Evolutionary conservation across 2,797 vertebrate genomes (phyloP).

Genomic region (Coregonus suidteri): DNA sequence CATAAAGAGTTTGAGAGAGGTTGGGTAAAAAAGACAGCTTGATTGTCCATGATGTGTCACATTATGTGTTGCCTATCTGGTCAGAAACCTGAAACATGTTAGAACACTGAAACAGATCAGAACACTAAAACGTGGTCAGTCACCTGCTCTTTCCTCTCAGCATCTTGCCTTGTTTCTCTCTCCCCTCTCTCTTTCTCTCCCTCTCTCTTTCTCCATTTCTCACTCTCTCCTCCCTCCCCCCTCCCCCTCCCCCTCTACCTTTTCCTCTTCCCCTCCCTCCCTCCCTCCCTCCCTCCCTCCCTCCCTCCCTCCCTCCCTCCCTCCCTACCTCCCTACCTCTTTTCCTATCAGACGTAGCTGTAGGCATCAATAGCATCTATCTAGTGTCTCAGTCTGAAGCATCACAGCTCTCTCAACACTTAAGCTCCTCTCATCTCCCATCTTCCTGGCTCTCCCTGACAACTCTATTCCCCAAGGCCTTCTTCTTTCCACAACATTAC

Average conservation of each 20-base stretch:
- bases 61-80: neutral
- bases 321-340: neutral
- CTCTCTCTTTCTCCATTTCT: too few relatives aligned
- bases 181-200: too few relatives aligned
- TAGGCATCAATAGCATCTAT: neutral
- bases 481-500: slow-evolving; percentile 41
- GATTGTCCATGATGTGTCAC: neutral
- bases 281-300: neutral
- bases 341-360: neutral
- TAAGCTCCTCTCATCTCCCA: neutral
- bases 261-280: too few relatives aligned
- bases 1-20: too few relatives aligned
- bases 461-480: slow-evolving; percentile 42
- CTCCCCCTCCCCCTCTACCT: too few relatives aligned
- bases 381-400: neutral
- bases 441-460: slow-evolving; percentile 24
- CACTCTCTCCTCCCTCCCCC: too few relatives aligned
- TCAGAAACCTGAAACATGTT: neutral
- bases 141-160: neutral
- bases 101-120: neutral
- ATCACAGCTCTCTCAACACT: neutral
- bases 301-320: neutral
- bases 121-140: neutral
- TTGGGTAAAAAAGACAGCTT: neutral
- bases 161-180: neutral